phyloP scores from a whole-genome alignment of 2,113 vertebrate species.

The Syrmaticus mikado region DNA sequence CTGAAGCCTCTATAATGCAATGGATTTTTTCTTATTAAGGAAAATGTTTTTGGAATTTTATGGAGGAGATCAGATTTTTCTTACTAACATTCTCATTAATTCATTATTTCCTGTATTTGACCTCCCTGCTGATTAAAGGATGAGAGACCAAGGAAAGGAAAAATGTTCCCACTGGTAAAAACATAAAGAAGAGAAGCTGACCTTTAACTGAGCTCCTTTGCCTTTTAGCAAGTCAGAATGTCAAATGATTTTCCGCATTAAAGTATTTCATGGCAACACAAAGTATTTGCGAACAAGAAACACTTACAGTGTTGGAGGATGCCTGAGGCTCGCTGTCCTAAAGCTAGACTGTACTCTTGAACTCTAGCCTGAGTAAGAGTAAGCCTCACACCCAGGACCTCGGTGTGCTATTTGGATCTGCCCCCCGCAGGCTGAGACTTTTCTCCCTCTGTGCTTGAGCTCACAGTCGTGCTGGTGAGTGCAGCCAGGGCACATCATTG shows the following conservation, averaged over 20 bases:
- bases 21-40: background rate
- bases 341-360: background rate
- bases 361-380: background rate
- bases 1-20: background rate
- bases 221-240: background rate
- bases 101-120: background rate
- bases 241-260: background rate
- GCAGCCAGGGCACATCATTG: rapidly evolving
- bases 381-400: background rate
- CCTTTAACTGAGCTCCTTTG: background rate
- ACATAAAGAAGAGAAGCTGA: background rate
- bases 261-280: background rate
- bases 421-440: background rate
- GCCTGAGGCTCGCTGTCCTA: background rate
- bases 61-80: background rate
- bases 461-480: background rate
- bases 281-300: background rate
- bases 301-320: background rate
- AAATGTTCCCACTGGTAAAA: background rate
- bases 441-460: background rate
- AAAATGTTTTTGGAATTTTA: background rate
- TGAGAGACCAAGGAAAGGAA: background rate
- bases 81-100: background rate
- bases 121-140: background rate
- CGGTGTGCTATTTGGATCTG: background rate